Conservation (phyloP, 2,797 vertebrate species). For the Bucorvus abyssinicus region DNA sequence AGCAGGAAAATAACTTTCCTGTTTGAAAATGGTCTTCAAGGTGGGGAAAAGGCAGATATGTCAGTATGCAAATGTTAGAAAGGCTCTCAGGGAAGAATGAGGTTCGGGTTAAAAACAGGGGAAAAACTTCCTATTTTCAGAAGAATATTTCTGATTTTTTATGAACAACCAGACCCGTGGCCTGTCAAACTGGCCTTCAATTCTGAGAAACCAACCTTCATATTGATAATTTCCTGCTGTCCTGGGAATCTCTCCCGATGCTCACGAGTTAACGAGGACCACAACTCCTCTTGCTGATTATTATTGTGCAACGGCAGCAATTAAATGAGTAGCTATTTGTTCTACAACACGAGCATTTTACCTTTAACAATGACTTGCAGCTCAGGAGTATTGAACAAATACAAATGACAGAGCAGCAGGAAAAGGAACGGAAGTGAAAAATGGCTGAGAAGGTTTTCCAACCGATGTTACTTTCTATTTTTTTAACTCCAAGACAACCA, state of each 20-base stretch:
- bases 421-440: background rate
- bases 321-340: background rate
- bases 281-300: background rate
- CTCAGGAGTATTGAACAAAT: background rate
- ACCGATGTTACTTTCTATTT: background rate
- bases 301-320: background rate
- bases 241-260: background rate
- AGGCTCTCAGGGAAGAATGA: background rate
- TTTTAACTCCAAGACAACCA: background rate
- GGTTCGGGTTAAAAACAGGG: background rate
- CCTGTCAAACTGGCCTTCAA: background rate
- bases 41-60: background rate
- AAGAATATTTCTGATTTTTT: background rate
- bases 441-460: background rate
- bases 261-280: background rate
- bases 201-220: background rate
- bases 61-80: background rate
- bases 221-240: background rate
- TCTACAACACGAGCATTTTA: background rate
- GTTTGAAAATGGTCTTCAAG: background rate
- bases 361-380: background rate
- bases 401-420: background rate
- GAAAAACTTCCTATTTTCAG: background rate
- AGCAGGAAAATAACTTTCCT: background rate
- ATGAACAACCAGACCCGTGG: background rate